Conservation (phyloP, 2,113 vertebrate species). For the Mormoops blainvillei region DNA sequence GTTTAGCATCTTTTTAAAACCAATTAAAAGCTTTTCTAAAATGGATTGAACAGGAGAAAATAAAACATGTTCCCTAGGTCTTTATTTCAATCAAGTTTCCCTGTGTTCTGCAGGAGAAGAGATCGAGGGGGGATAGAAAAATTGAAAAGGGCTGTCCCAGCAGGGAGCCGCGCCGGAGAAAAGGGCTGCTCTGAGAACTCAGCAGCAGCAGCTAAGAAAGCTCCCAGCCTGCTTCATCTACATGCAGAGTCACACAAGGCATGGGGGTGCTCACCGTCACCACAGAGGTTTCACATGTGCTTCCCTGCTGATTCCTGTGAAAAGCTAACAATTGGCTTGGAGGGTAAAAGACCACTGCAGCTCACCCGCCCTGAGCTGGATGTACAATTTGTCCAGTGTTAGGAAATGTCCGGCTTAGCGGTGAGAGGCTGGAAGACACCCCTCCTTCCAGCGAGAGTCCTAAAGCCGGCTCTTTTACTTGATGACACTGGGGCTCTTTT, state of each 20-base stretch:
- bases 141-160: conserved; percentile 92
- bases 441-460: conserved; percentile 60
- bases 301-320: conserved; percentile 84
- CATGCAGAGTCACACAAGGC: conserved; percentile 94
- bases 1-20: conserved; percentile 79
- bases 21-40: conserved; percentile 83
- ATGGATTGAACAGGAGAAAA: conserved; percentile 80
- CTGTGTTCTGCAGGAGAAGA: conserved; percentile 81
- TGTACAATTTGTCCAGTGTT: conserved; percentile 69
- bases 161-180: conserved; percentile 89
- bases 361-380: conserved; percentile 68
- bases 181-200: conserved; percentile 92
- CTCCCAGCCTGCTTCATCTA: conserved; percentile 94
- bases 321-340: conserved; percentile 79
- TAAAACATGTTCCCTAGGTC: conserved; percentile 80
- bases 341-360: conserved; percentile 71
- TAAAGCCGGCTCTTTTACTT: conserved; percentile 40
- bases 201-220: conserved; percentile 85
- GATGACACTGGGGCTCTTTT: conserved; percentile 52
- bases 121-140: conserved; percentile 82
- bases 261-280: conserved; percentile 82
- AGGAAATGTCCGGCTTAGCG: conserved; percentile 57
- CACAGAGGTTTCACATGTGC: conserved; percentile 79
- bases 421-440: conserved; percentile 55
- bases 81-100: conserved; percentile 81